These are phyloP conservation scores for Acronicta aceris DNA, from an alignment of 2,888 invertebrate species.

Conservation along the genomic window DNA sequence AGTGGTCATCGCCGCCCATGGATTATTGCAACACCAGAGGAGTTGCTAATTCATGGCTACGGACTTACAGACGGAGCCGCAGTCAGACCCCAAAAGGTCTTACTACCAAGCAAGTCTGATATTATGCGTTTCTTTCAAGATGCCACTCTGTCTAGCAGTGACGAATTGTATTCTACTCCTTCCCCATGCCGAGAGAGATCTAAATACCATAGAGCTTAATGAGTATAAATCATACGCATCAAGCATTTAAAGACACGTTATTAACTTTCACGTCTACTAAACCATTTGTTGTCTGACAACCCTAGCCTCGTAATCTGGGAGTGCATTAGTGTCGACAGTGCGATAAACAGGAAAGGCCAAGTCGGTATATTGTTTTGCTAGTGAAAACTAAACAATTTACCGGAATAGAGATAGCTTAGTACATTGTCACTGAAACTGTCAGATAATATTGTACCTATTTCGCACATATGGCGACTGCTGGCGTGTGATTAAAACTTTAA, in stretches of 20 bases:
- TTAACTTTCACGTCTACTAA: neutral
- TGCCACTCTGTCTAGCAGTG: too few species aligned
- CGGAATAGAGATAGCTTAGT: slow-evolving; percentile 6
- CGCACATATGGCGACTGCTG: neutral
- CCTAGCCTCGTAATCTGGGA: slow-evolving; percentile 44
- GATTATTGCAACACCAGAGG: too few species aligned
- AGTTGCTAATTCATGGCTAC: too few species aligned
- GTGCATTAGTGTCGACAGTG: slow-evolving; percentile 57
- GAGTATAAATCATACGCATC: too few species aligned
- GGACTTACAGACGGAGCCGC: too few species aligned
- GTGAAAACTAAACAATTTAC: slow-evolving; percentile 22
- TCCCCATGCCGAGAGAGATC: too few species aligned
- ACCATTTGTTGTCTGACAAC: slow-evolving; percentile 6
- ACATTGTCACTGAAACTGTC: slow-evolving; percentile 8
- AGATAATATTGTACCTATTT: slow-evolving; percentile 8
- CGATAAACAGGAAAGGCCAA: slow-evolving; percentile 44
- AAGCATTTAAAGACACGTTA: neutral
- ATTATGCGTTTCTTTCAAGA: too few species aligned
- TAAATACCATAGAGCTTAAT: too few species aligned
- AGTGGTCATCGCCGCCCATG: too few species aligned
- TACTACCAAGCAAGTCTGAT: too few species aligned
- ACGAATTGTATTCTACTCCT: too few species aligned
- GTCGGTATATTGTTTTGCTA: slow-evolving; percentile 38
- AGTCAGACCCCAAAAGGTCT: too few species aligned
- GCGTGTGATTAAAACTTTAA: neutral